Evolutionary conservation across 1,140 invertebrate genomes (phyloP).

Genomic region (Vanessa tameamea): DNA sequence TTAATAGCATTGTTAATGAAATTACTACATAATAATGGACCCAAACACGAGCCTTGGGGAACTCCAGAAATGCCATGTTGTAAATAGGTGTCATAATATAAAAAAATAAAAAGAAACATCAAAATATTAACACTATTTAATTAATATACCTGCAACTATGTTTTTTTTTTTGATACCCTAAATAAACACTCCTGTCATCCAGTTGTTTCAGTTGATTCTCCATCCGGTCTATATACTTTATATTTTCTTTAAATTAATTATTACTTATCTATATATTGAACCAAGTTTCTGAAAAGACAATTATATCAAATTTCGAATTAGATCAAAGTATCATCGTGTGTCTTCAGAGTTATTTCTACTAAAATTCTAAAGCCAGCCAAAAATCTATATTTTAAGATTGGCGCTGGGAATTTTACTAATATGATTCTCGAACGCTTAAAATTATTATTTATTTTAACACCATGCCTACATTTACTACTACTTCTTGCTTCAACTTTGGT

Average conservation of each 20-base stretch:
- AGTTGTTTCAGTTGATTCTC: neutral
- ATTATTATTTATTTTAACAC: conserved; percentile 1
- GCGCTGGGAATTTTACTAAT: no score
- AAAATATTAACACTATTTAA: no score
- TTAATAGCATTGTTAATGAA: no score
- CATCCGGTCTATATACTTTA: neutral
- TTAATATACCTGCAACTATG: no score
- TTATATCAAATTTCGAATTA: neutral
- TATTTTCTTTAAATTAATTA: neutral
- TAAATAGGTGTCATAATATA: no score
- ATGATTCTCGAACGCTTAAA: no score
- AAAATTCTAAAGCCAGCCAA: no score
- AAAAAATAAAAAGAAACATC: no score
- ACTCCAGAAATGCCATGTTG: no score
- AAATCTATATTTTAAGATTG: neutral
- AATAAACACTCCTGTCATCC: neutral
- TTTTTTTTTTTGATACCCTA: no score
- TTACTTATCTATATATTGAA: neutral
- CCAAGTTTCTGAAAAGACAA: neutral
- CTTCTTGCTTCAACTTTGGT: conserved; percentile 16
- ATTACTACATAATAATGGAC: no score
- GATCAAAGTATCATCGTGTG: neutral
- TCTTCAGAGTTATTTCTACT: neutral
- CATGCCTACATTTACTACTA: conserved; percentile 16
- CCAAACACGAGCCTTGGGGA: no score